Evolutionary conservation across 2,113 vertebrate species (phyloP).

Genomic region (Lophochroa leadbeateri): DNA sequence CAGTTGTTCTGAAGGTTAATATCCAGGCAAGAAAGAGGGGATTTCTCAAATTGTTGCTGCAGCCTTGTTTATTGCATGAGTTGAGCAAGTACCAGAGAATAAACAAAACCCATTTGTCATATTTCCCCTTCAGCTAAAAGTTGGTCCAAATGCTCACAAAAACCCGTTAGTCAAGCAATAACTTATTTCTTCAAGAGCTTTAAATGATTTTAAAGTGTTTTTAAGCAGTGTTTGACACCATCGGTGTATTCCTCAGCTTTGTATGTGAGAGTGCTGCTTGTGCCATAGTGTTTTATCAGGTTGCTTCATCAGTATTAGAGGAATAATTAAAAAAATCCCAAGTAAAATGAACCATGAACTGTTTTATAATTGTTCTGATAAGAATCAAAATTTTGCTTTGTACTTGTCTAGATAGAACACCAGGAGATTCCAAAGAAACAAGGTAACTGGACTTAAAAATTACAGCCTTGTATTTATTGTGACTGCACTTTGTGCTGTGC

Average conservation of each 20-base stretch:
- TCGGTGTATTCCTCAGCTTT: background rate
- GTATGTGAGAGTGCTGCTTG: rapidly evolving
- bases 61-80: rapidly evolving
- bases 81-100: background rate
- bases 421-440: background rate
- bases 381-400: background rate
- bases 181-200: background rate
- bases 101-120: background rate
- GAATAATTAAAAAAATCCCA: background rate
- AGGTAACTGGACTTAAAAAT: too few species aligned
- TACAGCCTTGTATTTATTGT: background rate
- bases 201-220: background rate
- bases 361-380: background rate
- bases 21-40: background rate
- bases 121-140: background rate
- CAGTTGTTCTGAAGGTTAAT: background rate
- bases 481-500: too few species aligned
- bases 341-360: background rate
- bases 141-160: too few species aligned
- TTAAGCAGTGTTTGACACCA: background rate
- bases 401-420: background rate
- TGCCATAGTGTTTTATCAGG: background rate
- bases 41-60: too few species aligned
- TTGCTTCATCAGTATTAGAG: background rate
- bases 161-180: background rate